These are phyloP conservation scores for Procambarus clarkii DNA, from an alignment of 1,140 invertebrate species.

Conservation along the genomic window DNA sequence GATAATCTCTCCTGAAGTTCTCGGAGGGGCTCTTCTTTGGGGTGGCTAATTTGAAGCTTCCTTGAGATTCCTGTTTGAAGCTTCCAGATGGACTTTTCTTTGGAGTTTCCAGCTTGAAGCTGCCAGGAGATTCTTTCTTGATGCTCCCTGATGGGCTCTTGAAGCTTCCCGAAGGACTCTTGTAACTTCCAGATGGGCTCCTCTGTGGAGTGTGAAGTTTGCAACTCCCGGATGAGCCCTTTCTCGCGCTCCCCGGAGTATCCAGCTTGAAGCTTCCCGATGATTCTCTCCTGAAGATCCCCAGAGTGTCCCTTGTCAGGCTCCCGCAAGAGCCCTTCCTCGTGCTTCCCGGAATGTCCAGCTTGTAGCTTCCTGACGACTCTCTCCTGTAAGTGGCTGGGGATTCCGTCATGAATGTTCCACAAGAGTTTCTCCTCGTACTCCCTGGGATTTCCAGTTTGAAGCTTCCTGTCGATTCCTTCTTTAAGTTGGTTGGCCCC, in stretches of 20 bases:
- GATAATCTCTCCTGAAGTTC: slow-evolving; percentile 24
- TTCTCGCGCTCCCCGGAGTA: background rate
- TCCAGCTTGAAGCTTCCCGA: background rate
- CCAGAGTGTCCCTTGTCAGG: background rate
- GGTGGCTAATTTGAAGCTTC: slow-evolving; percentile 37
- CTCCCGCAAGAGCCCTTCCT: slow-evolving; percentile 36
- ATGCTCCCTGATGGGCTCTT: slow-evolving; percentile 8
- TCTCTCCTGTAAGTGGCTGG: slow-evolving; percentile 2
- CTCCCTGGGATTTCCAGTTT: slow-evolving; percentile 16
- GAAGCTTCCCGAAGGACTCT: slow-evolving; percentile 39
- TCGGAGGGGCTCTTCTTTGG: slow-evolving; percentile 6
- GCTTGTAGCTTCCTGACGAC: slow-evolving; percentile 28
- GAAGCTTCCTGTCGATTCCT: slow-evolving; percentile 30
- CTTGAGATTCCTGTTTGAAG: background rate
- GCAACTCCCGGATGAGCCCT: background rate
- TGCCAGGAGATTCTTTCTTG: slow-evolving; percentile 26
- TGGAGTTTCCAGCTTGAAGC: slow-evolving; percentile 36
- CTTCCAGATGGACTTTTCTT: slow-evolving; percentile 31
- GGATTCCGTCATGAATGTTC: slow-evolving; percentile 8
- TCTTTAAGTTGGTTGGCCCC: slow-evolving; percentile 4
- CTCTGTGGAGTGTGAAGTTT: slow-evolving; percentile 28
- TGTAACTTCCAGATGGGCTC: slow-evolving; percentile 38
- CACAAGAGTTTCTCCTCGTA: slow-evolving; percentile 8
- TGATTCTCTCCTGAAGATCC: background rate
- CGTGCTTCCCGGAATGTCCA: slow-evolving; percentile 21